Evolutionary conservation across 2,797 vertebrate species (phyloP), one percentile per base, ranked within the genome.

Genomic region (Galago senegalensis): DNA sequence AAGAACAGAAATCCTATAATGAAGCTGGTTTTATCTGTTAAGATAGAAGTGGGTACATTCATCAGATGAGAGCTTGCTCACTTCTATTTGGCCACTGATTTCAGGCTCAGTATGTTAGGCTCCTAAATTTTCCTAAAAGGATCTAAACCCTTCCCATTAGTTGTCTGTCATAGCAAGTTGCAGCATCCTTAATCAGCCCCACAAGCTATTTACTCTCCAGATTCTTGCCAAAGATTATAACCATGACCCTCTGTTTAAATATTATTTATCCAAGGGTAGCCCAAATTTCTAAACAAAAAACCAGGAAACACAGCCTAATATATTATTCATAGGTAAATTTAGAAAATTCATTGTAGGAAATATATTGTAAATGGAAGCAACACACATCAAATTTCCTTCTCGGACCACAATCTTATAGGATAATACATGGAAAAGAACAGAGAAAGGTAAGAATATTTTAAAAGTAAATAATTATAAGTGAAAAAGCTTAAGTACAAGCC

Each of bases 391-490:
- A 69, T 46, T 90, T 87, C 40, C 76, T 93, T 29, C 40, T 80
- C 3, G 77, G 25, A 77, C 18, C 21, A 87, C n/a, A 85, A 82
- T 16, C 34, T 80, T 17, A 72, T 79, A 79, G n/a, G 53, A 95
- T 56, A 90, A 88, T 37, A 84, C 16, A 87, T 14, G 43, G 17
- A 61, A 58, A 97, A 87, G n/a, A 91, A 34, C 0, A 29, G 40
- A 72, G 31, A 67, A 70, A 31, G 5, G 9, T 40, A 93, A 69
- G 34, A 81, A 61, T 20, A 73, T 53, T 87, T 58, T 17, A 46
- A 87, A 90, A 81, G 58, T 69, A 92, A 96, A 25, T 73, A 90
- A 91, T 40, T 72, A 18, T 23, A 80, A 91, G 43, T 46, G 31
- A 77, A 81, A 92, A 56, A 27, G 8, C 17, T 43, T 40, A 86